phyloP scores from a whole-genome alignment of 1,140 invertebrate genomes.

The Drosophila kepulauana region DNA sequence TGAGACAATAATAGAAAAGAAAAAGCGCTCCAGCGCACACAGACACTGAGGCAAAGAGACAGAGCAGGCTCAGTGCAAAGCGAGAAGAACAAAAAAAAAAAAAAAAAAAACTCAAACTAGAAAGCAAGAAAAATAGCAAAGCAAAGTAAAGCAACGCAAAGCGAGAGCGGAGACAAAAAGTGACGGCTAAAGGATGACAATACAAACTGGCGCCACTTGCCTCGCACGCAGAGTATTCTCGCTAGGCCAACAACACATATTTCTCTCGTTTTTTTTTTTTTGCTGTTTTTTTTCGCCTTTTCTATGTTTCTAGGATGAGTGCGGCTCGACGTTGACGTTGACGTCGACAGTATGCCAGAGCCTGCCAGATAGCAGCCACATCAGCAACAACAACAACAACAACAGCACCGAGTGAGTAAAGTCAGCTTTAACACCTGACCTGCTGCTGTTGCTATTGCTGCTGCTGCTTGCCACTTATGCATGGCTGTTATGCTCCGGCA shows the following conservation, averaged over 20 bases:
- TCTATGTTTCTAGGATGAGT: conserved; percentile 42
- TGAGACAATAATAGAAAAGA: conserved; percentile 84
- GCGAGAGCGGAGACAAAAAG: conserved; percentile 47
- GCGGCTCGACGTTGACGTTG: conserved; percentile 49
- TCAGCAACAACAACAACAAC: conserved; percentile 9
- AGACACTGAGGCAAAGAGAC: conserved; percentile 30
- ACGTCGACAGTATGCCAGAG: conserved; percentile 67
- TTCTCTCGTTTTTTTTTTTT: conserved; percentile 1
- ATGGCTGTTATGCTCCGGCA: conserved; percentile 3
- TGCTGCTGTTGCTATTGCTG: background rate
- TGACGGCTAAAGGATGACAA: conserved; percentile 73
- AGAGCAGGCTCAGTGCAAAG: conserved; percentile 32
- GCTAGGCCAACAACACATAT: conserved; percentile 66
- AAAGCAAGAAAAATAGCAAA: conserved; percentile 41
- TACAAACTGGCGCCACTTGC: conserved; percentile 80
- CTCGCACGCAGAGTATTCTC: conserved; percentile 61
- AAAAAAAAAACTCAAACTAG: conserved; percentile 21
- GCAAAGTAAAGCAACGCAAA: conserved; percentile 46
- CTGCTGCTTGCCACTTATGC: conserved; percentile 4
- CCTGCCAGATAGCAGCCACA: conserved; percentile 29
- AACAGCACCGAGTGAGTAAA: background rate
- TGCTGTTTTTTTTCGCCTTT: conserved; percentile 16
- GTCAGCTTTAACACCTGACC: conserved; percentile 20
- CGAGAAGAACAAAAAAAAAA: background rate
- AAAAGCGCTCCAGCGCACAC: conserved; percentile 64